Evolutionary conservation across 2,113 vertebrate species (phyloP).

Genomic region (Fregata magnificens): DNA sequence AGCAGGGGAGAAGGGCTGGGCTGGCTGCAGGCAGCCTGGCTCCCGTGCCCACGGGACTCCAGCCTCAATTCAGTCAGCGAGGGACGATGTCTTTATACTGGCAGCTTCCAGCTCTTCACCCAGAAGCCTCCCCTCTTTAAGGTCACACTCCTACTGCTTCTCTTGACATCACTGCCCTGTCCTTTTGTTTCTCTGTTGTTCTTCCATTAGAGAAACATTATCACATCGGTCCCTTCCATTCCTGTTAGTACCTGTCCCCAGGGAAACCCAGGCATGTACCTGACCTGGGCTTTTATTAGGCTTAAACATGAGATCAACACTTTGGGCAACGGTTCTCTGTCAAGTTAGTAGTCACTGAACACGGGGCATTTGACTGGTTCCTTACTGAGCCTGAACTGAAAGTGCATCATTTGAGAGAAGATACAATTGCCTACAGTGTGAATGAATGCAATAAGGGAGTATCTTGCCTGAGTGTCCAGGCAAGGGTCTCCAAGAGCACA

Average conservation of each 20-base stretch:
- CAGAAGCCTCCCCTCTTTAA: background rate
- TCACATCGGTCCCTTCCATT: background rate
- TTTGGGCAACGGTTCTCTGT: background rate
- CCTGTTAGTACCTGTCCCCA: background rate
- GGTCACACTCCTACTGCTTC: background rate
- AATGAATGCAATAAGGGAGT: background rate
- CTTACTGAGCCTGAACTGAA: background rate
- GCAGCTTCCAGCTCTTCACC: background rate
- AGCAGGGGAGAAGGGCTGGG: accelerated
- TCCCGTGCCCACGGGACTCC: accelerated
- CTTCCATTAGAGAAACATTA: background rate
- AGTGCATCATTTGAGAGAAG: background rate
- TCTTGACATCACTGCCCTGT: background rate
- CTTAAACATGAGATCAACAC: background rate
- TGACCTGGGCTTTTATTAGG: background rate
- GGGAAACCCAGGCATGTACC: background rate
- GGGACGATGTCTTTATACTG: background rate
- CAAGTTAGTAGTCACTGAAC: background rate
- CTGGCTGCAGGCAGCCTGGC: background rate
- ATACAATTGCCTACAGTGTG: background rate
- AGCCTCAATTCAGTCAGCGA: background rate
- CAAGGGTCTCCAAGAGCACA: background rate
- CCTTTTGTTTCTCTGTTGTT: background rate
- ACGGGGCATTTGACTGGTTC: background rate
- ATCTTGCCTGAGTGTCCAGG: background rate